Evolutionary conservation across 2,113 vertebrate species (phyloP).

Genomic region (Pseudorasbora parva): DNA sequence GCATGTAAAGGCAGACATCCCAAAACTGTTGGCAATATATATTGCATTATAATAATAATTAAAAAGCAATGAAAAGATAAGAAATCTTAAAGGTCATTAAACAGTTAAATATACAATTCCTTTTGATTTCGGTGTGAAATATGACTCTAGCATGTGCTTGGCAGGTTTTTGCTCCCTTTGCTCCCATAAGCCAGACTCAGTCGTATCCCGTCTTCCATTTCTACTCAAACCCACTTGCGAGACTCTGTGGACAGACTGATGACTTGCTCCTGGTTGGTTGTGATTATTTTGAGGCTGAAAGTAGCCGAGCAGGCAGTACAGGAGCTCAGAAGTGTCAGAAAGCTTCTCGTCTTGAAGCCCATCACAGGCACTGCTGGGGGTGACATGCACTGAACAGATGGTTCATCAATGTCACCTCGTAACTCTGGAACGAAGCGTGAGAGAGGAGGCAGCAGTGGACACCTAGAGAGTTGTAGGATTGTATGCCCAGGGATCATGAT

Average conservation of each 20-base stretch:
- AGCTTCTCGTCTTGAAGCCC: constrained; percentile 2
- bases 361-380: constrained; percentile 40
- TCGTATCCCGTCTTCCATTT: background rate
- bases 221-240: background rate
- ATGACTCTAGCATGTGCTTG: background rate
- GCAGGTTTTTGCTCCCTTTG: background rate
- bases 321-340: constrained; percentile 41
- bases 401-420: constrained; percentile 58
- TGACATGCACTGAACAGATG: constrained; percentile 54
- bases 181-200: constrained; percentile 4
- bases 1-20: too few species aligned
- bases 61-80: background rate
- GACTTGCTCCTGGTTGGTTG: constrained; percentile 31
- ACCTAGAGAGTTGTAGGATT: constrained; percentile 13
- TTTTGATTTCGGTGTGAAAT: background rate
- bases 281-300: constrained; percentile 34
- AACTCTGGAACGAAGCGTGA: constrained; percentile 6
- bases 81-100: background rate
- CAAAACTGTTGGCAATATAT: too few species aligned
- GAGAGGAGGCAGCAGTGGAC: background rate
- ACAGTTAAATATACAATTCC: background rate
- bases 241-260: background rate
- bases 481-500: constrained; percentile 18
- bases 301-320: constrained; percentile 43
- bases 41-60: background rate